These are phyloP conservation scores for Perognathus longimembris DNA, from an alignment of 2,113 vertebrate genomes.

Conservation along the genomic window DNA sequence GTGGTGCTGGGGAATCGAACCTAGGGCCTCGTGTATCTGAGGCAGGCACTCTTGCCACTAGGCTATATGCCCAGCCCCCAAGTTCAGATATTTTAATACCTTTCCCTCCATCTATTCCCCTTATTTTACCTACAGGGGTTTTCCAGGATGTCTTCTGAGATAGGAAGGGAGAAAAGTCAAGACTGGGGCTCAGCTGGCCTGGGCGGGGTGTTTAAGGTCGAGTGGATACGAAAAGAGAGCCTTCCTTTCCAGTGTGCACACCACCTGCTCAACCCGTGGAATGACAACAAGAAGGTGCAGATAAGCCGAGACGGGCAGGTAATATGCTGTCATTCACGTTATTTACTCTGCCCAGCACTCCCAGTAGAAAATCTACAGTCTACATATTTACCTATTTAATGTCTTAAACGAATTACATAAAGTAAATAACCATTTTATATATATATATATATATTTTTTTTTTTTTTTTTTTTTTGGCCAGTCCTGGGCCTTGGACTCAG, in stretches of 20 bases:
- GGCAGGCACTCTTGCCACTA: no score
- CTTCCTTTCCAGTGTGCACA: constrained; percentile 92
- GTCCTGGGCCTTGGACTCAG: no score
- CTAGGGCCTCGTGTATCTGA: no score
- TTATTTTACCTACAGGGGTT: constrained; percentile 90
- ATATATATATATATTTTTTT: no score
- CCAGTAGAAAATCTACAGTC: no score
- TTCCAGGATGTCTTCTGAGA: constrained; percentile 92
- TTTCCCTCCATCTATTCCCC: background rate
- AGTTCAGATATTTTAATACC: constrained; percentile 44
- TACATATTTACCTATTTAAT: background rate
- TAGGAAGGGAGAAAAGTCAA: constrained; percentile 90
- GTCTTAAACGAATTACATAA: constrained; percentile 42
- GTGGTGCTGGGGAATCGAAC: no score
- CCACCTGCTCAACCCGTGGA: constrained; percentile 95
- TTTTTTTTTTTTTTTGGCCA: no score
- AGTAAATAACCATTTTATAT: constrained; percentile 15
- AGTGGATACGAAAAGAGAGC: constrained; percentile 94
- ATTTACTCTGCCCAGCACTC: background rate
- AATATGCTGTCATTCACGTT: constrained; percentile 27
- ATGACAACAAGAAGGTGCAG: constrained; percentile 95
- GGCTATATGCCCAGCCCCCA: no score
- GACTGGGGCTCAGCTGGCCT: constrained; percentile 93
- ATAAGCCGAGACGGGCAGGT: constrained; percentile 98
- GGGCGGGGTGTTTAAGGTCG: constrained; percentile 93